Percentiles rank a stretch among this genome's conserved stretches.
phyloP scores from a whole-genome alignment of 2,113 vertebrate genomes.

The Chloropsis hardwickii region DNA sequence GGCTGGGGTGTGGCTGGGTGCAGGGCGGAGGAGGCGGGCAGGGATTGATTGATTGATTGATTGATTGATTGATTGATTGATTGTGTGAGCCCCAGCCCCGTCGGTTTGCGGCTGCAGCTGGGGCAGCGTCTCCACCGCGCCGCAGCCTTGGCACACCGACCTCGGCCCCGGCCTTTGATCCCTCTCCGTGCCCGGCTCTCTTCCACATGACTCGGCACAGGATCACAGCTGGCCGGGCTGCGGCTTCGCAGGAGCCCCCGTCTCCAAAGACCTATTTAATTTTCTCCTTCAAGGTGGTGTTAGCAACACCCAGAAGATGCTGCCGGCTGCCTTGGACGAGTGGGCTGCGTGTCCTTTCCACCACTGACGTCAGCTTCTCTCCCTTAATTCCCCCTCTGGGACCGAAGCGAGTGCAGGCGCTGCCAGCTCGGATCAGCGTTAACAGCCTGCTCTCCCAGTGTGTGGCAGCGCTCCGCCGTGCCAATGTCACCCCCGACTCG shows the following conservation, averaged over 20 bases:
- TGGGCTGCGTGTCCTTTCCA: conserved; percentile 49
- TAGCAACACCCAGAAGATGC: conserved; percentile 49
- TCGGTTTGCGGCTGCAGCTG: neutral
- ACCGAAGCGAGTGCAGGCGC: conserved; percentile 4
- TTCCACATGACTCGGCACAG: neutral
- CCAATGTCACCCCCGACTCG: conserved; percentile 37
- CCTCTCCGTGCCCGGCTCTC: neutral
- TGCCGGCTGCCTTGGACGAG: conserved; percentile 45
- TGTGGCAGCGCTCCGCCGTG: conserved; percentile 19
- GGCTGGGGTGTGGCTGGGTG: fast-evolving
- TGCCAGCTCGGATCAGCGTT: conserved; percentile 65
- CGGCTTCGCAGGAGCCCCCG: neutral
- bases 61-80: too few species aligned
- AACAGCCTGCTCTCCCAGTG: conserved; percentile 22
- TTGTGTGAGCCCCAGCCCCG: neutral
- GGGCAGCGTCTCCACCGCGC: neutral
- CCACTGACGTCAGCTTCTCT: conserved; percentile 55
- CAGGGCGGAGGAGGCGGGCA: neutral
- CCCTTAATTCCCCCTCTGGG: conserved; percentile 57
- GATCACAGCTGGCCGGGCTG: neutral
- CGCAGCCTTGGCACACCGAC: neutral
- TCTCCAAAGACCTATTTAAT: conserved; percentile 44
- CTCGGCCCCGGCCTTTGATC: neutral
- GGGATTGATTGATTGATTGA: fast-evolving
- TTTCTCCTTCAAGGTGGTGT: conserved; percentile 52